Evolutionary conservation across 2,113 vertebrate genomes (phyloP).

Genomic region (Alosa alosa): DNA sequence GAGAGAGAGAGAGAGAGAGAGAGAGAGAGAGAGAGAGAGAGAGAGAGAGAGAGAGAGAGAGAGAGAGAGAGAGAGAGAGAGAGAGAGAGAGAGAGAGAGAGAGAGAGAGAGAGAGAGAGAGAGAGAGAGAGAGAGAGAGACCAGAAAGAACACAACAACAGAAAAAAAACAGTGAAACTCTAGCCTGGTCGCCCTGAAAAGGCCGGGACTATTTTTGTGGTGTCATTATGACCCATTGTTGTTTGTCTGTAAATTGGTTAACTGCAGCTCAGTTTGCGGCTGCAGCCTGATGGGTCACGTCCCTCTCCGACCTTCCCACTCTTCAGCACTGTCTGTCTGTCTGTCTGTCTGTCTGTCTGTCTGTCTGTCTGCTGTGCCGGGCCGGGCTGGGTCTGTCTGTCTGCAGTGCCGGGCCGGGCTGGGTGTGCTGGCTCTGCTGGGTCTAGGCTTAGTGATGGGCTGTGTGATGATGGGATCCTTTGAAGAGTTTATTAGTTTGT

Average conservation of each 20-base stretch:
- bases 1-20: neutral
- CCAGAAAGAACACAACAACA: neutral
- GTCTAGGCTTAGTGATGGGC: neutral
- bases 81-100: neutral
- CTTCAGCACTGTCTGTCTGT: neutral
- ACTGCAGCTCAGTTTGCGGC: neutral
- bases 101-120: neutral
- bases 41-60: neutral
- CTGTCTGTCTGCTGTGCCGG: neutral
- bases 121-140: neutral
- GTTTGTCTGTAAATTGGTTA: slow-evolving; percentile 6
- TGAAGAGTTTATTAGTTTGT: slow-evolving; percentile 16
- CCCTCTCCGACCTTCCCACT: neutral
- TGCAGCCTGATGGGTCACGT: neutral
- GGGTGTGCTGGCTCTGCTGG: neutral
- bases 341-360: neutral
- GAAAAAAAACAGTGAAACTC: slow-evolving; percentile 28
- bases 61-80: neutral
- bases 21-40: neutral
- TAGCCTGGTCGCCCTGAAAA: neutral
- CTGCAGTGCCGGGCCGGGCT: too few relatives aligned
- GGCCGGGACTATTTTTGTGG: neutral
- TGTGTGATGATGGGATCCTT: neutral
- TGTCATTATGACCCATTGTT: neutral
- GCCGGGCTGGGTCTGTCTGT: neutral